Percentiles rank a stretch among this genome's conserved stretches.
Conservation (phyloP, 2,113 vertebrate genomes). For the Cheilinus undulatus region DNA sequence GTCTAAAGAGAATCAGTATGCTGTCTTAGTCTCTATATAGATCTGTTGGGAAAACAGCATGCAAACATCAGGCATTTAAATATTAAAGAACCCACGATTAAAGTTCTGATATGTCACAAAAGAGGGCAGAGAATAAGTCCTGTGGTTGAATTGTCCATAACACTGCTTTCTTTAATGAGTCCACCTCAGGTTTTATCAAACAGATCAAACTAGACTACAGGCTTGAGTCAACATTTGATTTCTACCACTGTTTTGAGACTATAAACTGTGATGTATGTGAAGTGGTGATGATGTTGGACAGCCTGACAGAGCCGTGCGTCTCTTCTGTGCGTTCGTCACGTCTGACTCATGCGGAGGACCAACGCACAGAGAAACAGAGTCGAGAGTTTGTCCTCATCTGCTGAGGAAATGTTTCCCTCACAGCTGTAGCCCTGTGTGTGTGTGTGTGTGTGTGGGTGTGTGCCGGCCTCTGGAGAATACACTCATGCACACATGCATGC, state of each 20-base stretch:
- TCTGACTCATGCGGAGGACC: constrained; percentile 21
- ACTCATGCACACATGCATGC: background rate
- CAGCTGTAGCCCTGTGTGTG: constrained; percentile 1
- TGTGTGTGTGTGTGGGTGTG: too few relatives aligned
- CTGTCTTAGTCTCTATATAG: too few relatives aligned
- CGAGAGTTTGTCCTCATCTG: background rate
- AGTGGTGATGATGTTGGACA: background rate
- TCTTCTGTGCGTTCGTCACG: constrained; percentile 2
- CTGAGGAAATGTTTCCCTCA: background rate
- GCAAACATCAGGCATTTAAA: too few relatives aligned
- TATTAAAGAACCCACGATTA: too few relatives aligned
- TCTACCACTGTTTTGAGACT: background rate
- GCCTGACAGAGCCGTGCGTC: background rate
- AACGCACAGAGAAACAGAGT: background rate
- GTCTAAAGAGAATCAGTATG: too few relatives aligned
- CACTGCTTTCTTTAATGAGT: too few relatives aligned
- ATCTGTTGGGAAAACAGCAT: too few relatives aligned
- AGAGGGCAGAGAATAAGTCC: too few relatives aligned
- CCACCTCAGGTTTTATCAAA: too few relatives aligned
- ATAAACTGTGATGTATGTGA: background rate
- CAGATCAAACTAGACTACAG: too few relatives aligned
- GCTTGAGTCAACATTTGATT: background rate
- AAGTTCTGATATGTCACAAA: too few relatives aligned
- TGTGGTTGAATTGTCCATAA: too few relatives aligned
- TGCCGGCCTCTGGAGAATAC: background rate